Evolutionary conservation across 1,140 invertebrate genomes (phyloP).

Genomic region (Pogonus chalceus): DNA sequence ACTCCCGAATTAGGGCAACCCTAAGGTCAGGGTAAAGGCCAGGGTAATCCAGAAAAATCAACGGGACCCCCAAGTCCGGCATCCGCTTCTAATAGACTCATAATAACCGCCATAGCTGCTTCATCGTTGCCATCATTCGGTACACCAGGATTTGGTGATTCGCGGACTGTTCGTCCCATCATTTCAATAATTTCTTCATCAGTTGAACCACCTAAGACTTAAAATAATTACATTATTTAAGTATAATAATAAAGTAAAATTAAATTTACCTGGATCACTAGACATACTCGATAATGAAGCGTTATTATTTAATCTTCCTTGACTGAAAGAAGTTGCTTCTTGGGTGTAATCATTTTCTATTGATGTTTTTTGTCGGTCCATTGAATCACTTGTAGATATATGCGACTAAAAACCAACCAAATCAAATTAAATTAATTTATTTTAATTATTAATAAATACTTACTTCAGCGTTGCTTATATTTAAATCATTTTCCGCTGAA

Average conservation of each 20-base stretch:
- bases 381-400: conserved; percentile 23
- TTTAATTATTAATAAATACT: conserved; percentile 8
- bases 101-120: conserved; percentile 85
- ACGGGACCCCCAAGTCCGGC: conserved; percentile 52
- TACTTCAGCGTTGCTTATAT: conserved; percentile 21
- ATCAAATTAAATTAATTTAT: conserved; percentile 9
- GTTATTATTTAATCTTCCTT: conserved; percentile 20
- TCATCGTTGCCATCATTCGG: conserved; percentile 72
- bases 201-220: conserved; percentile 33
- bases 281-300: conserved; percentile 25
- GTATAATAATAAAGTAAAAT: conserved; percentile 7
- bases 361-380: background rate
- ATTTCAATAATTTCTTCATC: conserved; percentile 52
- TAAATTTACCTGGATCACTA: conserved; percentile 29
- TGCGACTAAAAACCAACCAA: conserved; percentile 22
- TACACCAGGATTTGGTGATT: conserved; percentile 37
- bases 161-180: conserved; percentile 42
- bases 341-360: conserved; percentile 7
- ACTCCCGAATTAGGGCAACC: no score
- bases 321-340: conserved; percentile 11
- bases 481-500: conserved; percentile 22
- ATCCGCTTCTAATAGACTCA: conserved; percentile 80
- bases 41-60: conserved; percentile 78
- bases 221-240: background rate
- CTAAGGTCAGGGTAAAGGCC: conserved; percentile 62